Base-by-base conservation (phyloP, 2,113 vertebrate genomes). In the Raja brachyura region DNA sequence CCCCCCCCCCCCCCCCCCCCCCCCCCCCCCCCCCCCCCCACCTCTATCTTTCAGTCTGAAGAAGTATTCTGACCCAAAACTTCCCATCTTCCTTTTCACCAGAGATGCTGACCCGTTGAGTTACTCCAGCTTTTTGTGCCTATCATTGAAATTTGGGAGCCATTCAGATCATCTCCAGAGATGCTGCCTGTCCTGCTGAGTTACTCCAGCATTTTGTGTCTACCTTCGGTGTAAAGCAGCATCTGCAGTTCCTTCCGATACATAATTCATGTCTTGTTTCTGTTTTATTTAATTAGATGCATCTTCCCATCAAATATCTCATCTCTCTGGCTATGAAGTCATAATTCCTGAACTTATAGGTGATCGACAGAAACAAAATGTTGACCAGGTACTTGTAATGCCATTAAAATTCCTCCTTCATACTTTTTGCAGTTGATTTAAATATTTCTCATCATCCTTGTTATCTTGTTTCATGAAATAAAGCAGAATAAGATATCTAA, bases 241-340 rank as follows among this genome's bases (percentile, higher is more conserved):
- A 48, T 48, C 39, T 48, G 39, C 39, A 48, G 39, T 48, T 48
- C 39, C 39, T 48, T 48, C 39, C 39, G 39, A 48, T 48, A 48
- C 39, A 48, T 88, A 66, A 88, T 31, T 86, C 28, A 63, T 31
- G 33, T 18, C 28, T 63, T 63, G 28, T 48, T n/a, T 70, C 39
- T 48, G 39, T 73, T 73, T 39, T 22, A 10, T 74, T 74, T 93
- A 94, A 95, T 94, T 66, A 96, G 95, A 73, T 93, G 33, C 39
- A 39, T 90, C 68, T 93, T 93, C 94, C 93, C 93, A 94, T 78
- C 79, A 93, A 59, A 70, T 48, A 48, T 79, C 94, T 85, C 93
- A 88, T 54, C 63, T 94, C 94, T 92, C 95, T 83, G 56, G 93
- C 3, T 90, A 93, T 63, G 95, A 96, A 94, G 93, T 95, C 93